A percentile compares a stretch with the other conserved stretches of the same genome.
These are phyloP conservation scores for Mongoloraphidia duomilia DNA, from an alignment of 2,888 invertebrate species.

Conservation along the genomic window DNA sequence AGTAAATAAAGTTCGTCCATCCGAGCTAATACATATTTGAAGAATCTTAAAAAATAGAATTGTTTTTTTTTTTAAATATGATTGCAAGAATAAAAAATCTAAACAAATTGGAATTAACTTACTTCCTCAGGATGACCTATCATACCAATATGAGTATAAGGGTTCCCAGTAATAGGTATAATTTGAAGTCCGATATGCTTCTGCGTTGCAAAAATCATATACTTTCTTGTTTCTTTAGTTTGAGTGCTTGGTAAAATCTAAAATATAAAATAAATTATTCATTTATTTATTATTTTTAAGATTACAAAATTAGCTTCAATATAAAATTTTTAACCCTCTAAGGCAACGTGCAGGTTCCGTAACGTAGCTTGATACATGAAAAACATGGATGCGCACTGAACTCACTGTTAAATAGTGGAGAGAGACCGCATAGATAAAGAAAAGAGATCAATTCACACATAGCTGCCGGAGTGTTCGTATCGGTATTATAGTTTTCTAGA, in stretches of 20 bases:
- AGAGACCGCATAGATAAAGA: no score
- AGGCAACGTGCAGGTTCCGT: no score
- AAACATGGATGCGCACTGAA: no score
- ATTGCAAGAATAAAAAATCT: background rate
- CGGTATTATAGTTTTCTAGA: no score
- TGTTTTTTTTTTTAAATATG: background rate
- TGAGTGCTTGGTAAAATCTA: slow-evolving; percentile 25
- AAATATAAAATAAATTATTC: slow-evolving; percentile 7
- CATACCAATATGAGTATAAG: slow-evolving; percentile 46
- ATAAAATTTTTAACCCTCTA: no score
- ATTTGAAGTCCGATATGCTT: slow-evolving; percentile 53
- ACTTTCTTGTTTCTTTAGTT: slow-evolving; percentile 22
- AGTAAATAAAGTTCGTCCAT: slow-evolving; percentile 39
- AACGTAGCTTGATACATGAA: no score
- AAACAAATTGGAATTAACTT: slow-evolving; percentile 8
- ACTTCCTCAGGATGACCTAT: slow-evolving; percentile 53
- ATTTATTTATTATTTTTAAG: no score
- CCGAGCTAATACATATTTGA: slow-evolving; percentile 28
- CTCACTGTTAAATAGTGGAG: no score
- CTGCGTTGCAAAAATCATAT: slow-evolving; percentile 46
- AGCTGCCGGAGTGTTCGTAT: no score
- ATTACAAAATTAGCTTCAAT: no score
- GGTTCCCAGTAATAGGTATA: slow-evolving; percentile 60
- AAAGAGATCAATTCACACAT: no score
- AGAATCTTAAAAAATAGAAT: slow-evolving; percentile 22